Evolutionary conservation across 2,888 invertebrate genomes (phyloP).

Genomic region (Drosophila dives): DNA sequence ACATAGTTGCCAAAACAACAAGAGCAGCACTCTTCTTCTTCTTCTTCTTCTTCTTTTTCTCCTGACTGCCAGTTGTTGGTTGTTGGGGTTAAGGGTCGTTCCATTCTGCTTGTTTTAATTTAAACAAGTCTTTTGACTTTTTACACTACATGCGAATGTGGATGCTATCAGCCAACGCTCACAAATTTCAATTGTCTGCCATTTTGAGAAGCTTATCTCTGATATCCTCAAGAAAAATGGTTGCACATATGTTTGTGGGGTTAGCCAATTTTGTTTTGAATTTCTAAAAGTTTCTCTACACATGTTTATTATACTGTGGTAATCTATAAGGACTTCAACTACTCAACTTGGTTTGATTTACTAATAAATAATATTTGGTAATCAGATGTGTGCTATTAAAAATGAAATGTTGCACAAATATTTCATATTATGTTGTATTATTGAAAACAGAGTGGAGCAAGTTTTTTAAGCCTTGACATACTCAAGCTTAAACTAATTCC

Average conservation of each 20-base stretch:
- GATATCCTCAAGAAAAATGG: conserved; percentile 9
- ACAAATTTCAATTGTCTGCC: conserved; percentile 51
- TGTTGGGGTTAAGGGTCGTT: conserved; percentile 8
- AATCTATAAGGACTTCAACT: not conserved
- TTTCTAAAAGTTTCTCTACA: conserved; percentile 2
- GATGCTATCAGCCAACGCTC: conserved; percentile 45
- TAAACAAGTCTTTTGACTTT: conserved; percentile 59
- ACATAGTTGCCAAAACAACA: conserved; percentile 55
- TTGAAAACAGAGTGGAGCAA: not conserved
- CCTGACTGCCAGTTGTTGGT: conserved; percentile 1
- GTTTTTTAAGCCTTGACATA: not conserved
- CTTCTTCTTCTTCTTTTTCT: conserved; percentile 3
- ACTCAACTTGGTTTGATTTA: not conserved
- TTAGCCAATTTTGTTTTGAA: not conserved
- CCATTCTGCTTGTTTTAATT: conserved; percentile 54
- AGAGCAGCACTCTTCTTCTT: conserved; percentile 24
- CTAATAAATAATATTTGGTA: not conserved
- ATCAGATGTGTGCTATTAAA: not conserved
- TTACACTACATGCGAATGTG: conserved; percentile 35
- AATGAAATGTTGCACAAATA: not conserved
- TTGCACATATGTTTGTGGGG: conserved; percentile 4
- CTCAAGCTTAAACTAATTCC: not conserved
- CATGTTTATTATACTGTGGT: not conserved
- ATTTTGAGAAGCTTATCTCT: conserved; percentile 27
- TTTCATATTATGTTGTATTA: not conserved